A percentile compares a stretch with the other conserved stretches of the same genome.
Evolutionary conservation across 35 echinoderm and acorn worm genomes (phyloP).

Genomic region (Heliocidaris erythrogramma): DNA sequence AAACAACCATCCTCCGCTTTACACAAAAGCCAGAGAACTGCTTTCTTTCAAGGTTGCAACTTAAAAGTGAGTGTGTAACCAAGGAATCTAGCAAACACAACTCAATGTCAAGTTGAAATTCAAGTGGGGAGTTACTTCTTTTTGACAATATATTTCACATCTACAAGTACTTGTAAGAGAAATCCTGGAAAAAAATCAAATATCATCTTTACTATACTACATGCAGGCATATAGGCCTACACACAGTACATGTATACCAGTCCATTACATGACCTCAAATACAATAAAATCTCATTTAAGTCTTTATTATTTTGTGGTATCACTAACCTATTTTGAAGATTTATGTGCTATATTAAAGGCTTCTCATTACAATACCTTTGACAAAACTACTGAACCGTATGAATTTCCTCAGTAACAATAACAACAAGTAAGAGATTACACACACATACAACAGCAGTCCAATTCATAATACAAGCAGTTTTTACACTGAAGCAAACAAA

Average conservation of each 20-base stretch:
- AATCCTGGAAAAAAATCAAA: not conserved
- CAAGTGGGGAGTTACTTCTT: not conserved
- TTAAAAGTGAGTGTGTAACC: not conserved
- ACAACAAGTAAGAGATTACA: not conserved
- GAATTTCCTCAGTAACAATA: not conserved
- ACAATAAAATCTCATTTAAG: not conserved
- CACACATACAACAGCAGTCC: not conserved
- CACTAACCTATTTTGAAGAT: not conserved
- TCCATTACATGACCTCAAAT: too few relatives aligned
- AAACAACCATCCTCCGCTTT: not conserved
- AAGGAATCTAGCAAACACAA: not conserved
- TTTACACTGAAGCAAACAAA: not conserved
- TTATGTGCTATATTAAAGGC: not conserved
- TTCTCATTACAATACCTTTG: not conserved
- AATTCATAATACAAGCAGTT: not conserved
- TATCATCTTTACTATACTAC: too few relatives aligned
- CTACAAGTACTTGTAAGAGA: not conserved
- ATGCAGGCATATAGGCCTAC: not conserved
- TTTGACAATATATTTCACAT: not conserved
- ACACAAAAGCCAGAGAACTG: not conserved
- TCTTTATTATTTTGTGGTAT: not conserved
- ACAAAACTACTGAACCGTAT: not conserved
- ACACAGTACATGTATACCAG: not conserved
- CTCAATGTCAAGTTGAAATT: not conserved
- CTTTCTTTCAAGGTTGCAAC: not conserved